Evolutionary conservation across 2,113 vertebrate genomes (phyloP), one percentile per base, ranked within the genome.

Genomic region (Nyctereutes procyonoides): DNA sequence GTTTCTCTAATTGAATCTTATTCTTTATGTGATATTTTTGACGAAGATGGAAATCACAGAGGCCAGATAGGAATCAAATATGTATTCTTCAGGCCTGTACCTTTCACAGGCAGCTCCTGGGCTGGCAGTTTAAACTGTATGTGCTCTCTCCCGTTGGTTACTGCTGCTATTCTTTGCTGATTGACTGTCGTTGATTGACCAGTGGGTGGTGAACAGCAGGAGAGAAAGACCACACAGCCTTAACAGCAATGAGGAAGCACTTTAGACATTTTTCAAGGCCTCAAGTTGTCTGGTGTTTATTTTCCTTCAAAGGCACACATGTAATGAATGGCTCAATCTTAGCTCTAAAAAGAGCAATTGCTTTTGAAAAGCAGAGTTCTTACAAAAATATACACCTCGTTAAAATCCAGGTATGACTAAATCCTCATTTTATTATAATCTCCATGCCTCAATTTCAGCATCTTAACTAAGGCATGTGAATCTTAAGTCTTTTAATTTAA

Each of bases 161-260:
- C 19, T 74, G 19, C 65, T 69, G 56, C 26, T 24, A 2, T 8
- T 76, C 43, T 91, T 74, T 53, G 69, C 53, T 92, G 96, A 97
- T 81, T 95, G 95, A 77, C 82, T 83, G 11, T 97, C 73, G 65
- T 80, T 92, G 91, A 97, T 80, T 95, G 95, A 35, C 79, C 79
- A 90, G 88, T 83, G 62, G 95, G 96, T 83, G 95, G 79, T 89
- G 16, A 93, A 74, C 77, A 95, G 95, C 93, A 56, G 93, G 79
- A 83, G 26, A 67, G 48, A 53, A 48, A 91, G 24, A 58, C 91
- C 28, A 35, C 82, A 96, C 56, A 93, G 56, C 17, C 79, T 76
- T 20, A 89, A 81, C 28, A 48, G n/a, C 58, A 76, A 24, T n/a
- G 48, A 85, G 55, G 55, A 97, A 80, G 30, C 28, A 67, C 92